A percentile compares a stretch with the other conserved stretches of the same genome.
Conservation (phyloP, 1,140 invertebrate genomes). For the Procambarus clarkii region DNA sequence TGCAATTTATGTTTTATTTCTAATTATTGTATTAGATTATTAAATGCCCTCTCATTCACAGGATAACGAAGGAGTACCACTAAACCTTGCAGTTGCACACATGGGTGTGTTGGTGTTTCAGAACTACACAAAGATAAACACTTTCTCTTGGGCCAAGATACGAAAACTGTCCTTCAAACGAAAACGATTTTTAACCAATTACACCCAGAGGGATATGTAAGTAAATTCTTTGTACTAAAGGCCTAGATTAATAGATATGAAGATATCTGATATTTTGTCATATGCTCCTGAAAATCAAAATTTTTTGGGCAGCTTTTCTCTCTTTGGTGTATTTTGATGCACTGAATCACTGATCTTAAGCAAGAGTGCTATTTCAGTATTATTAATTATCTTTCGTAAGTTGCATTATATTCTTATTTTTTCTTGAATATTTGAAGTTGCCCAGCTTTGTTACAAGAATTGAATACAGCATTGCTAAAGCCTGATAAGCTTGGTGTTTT, state of each 20-base stretch:
- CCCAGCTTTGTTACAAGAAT: no score
- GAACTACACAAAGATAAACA: conserved; percentile 97
- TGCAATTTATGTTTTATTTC: no score
- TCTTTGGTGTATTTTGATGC: neutral
- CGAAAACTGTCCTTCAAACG: conserved; percentile 99
- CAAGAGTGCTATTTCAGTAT: no score
- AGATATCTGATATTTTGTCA: neutral
- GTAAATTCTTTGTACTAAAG: conserved; percentile 76
- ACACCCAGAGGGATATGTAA: conserved; percentile 98
- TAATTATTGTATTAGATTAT: no score
- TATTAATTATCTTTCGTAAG: neutral
- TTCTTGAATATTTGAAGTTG: no score
- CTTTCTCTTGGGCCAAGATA: conserved; percentile 99
- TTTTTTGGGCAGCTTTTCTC: neutral
- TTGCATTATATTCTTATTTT: neutral
- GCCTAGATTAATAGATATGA: neutral
- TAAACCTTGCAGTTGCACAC: conserved; percentile 97
- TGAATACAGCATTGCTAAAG: no score
- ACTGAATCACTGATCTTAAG: neutral
- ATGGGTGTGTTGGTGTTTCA: conserved; percentile 99
- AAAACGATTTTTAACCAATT: conserved; percentile 97
- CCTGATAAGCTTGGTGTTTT: no score
- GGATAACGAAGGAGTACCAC: conserved; percentile 94
- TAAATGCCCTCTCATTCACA: conserved; percentile 74
- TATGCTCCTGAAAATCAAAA: conserved; percentile 3